Base-by-base conservation (phyloP, 2,797 vertebrate species). In the Poecilia gillii region DNA sequence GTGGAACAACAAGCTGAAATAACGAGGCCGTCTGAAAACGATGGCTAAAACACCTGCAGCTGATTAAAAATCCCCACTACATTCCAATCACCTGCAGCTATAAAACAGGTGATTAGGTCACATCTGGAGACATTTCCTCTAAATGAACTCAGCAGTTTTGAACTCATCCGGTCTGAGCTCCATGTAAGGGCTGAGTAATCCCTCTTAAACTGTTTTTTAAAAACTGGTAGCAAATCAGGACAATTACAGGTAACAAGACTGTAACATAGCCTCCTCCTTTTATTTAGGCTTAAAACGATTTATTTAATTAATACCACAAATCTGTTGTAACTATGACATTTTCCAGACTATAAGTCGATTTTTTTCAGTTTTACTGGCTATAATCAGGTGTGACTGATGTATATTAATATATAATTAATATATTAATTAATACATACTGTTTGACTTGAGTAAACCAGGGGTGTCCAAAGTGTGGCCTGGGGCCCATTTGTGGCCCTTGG, bases 1-100 rank as follows among this genome's bases (percentile, higher is more conserved):
- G 46, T 79, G 71, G 62, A 78, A 76, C 70, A 73, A 31, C 80
- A 73, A 59, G 53, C 59, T 39, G 18, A 71, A 31, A 68, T 41
- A 72, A 81, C 62, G 70, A 41, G 25, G 57, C 13, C 12, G 3
- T 80, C n/a, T 57, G 62, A 82, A 83, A 75, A 53, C 18, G 36
- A 33, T 8, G 57, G 20, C 74, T 46, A 9, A 49, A 64, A 33
- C 41, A 45, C 64, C 57, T 68, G 70, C 77, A 76, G 75, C 71
- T 77, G 28, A 25, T 62, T 11, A 49, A 45, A 81, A 81, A 57
- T n/a, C 72, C 72, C 13, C 68, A 7, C 43, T 31, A 72, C 43
- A 43, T 59, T 51, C 9, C 53, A 25, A n/a, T 66, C 53, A 33
- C 41, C 66, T 71, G 45, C 43, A 57, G 72, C 68, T 55, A 43